Evolutionary conservation across 2,797 vertebrate species (phyloP), one percentile per base, ranked within the genome.

Genomic region (Gymnothorax reevesii): DNA sequence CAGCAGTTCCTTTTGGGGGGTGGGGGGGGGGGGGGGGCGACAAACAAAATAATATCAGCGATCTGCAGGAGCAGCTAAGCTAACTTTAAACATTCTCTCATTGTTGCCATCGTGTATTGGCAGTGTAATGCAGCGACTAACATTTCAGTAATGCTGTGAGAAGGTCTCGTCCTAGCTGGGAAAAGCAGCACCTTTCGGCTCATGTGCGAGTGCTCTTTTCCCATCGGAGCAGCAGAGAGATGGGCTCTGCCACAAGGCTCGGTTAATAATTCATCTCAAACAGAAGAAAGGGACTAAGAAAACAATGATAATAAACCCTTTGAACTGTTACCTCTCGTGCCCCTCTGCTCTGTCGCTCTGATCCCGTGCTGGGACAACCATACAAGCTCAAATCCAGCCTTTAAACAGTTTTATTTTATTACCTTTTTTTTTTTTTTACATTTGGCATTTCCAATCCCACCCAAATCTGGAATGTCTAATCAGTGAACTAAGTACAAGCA

Each of bases 191-290:
- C 55, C 17, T 57, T 33, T 49, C 54, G 59, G 85, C 13, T 27
- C 13, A 13, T 25, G 69, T 15, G 27, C 10, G 22, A 49, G 62
- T 73, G 84, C 90, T 92, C 89, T 90, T 91, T 90, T 91, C 88
- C 90, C 92, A 90, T 89, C 92, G 91, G 91, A 92, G 87, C 89
- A 88, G 92, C 93, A 92, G 90, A 94, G 94, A 92, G 92, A 95
- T 94, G 86, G 82, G 92, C 91, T 86, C 90, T 93, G 89, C 91
- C 92, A 95, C 94, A 95, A 95, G 95, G 92, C 92, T 87, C 83
- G 87, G 93, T 97, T 94, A 97, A 97, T 97, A 95, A 97, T 97
- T 97, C 92, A 97, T 96, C 91, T 91, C 75, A 82, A 84, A 57
- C 82, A 88, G 83, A 83, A 90, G 80, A 75, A 42, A 60, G 57